These are phyloP conservation scores for Cheilosia scutellata DNA, from an alignment of 2,888 invertebrate species.

Conservation along the genomic window DNA sequence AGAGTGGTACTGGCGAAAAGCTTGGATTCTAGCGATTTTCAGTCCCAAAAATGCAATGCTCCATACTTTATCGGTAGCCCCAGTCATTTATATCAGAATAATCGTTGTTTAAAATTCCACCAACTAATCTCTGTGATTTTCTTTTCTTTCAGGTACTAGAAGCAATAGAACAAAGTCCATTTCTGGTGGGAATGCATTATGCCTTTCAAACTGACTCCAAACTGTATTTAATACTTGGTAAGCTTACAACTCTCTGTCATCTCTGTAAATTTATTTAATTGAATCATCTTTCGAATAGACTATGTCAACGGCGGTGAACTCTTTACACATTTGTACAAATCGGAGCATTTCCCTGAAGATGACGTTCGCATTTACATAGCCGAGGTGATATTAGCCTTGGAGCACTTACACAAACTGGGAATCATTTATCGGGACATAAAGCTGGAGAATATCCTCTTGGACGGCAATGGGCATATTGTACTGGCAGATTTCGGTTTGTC, in stretches of 20 bases:
- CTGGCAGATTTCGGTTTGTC: slow-evolving; percentile 99
- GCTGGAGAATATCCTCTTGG: slow-evolving; percentile 97
- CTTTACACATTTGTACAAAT: slow-evolving; percentile 97
- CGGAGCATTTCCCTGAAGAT: slow-evolving; percentile 95
- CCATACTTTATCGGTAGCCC: too few species aligned
- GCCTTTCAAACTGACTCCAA: slow-evolving; percentile 99
- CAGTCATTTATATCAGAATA: too few species aligned
- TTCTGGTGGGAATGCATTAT: slow-evolving; percentile 98
- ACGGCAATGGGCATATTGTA: slow-evolving; percentile 97
- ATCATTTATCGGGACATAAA: slow-evolving; percentile 99
- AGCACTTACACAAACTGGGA: slow-evolving; percentile 97
- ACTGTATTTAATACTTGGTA: slow-evolving; percentile 97
- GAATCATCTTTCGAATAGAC: slow-evolving; percentile 87
- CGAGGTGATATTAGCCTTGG: slow-evolving; percentile 97
- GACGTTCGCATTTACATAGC: slow-evolving; percentile 97
- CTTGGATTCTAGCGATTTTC: too few species aligned
- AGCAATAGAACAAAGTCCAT: slow-evolving; percentile 96
- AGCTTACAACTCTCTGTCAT: slow-evolving; percentile 81
- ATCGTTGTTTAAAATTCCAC: too few species aligned
- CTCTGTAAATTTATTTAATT: not conserved
- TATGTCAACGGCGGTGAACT: slow-evolving; percentile 99
- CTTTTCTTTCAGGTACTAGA: slow-evolving; percentile 90
- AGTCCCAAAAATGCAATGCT: too few species aligned
- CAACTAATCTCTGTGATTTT: not conserved
- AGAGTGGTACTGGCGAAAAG: too few species aligned